These are phyloP conservation scores for Heterodera carotae DNA, from an alignment of 1,140 invertebrate species.

Conservation along the genomic window DNA sequence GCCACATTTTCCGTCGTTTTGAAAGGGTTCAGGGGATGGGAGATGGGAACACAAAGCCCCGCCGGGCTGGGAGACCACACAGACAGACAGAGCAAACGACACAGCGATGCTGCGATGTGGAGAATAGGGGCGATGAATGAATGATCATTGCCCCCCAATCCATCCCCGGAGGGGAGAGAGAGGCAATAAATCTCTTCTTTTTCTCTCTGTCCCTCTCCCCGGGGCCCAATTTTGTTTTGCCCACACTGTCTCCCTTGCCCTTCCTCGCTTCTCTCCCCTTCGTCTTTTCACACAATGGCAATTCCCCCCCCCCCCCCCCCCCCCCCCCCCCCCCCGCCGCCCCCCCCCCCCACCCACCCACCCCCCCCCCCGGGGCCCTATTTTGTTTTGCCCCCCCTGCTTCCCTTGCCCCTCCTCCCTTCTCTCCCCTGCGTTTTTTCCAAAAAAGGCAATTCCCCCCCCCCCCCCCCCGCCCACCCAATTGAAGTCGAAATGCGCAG, in stretches of 20 bases:
- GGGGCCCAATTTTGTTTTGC: background rate
- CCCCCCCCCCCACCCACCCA: too few relatives aligned
- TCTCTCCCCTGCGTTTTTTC: too few relatives aligned
- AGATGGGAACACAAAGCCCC: background rate
- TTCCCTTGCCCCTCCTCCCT: too few relatives aligned
- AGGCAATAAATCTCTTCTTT: background rate
- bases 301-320: too few relatives aligned
- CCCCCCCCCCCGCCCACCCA: too few relatives aligned
- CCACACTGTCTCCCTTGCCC: background rate
- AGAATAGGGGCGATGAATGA: too few relatives aligned
- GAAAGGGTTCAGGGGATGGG: too few relatives aligned
- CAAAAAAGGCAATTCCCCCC: background rate
- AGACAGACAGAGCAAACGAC: background rate
- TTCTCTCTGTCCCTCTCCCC: too few relatives aligned
- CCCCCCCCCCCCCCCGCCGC: too few relatives aligned
- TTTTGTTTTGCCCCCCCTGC: background rate
- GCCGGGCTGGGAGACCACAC: background rate
- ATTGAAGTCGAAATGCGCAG: background rate
- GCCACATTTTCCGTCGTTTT: background rate
- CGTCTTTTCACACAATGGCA: background rate
- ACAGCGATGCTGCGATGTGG: background rate
- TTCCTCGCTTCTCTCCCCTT: too few relatives aligned
- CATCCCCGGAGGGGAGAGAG: background rate
- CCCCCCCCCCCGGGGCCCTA: background rate
- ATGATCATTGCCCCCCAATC: background rate